phyloP scores from a whole-genome alignment of 2,113 vertebrate genomes.

The Phylloscopus trochiloides region DNA sequence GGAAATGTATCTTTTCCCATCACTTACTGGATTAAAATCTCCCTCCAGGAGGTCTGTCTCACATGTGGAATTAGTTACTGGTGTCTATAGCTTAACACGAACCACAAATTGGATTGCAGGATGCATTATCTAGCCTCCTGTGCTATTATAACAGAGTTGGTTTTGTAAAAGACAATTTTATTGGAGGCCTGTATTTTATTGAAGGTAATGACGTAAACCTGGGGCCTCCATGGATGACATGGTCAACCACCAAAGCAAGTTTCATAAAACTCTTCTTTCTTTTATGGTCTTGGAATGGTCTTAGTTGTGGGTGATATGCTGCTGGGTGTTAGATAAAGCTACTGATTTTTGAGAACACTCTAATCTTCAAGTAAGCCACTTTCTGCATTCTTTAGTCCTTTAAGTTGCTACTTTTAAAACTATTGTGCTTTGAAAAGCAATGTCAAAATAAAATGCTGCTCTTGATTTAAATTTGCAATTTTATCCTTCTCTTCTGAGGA shows the following conservation, averaged over 20 bases:
- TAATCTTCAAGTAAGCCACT: background rate
- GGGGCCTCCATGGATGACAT: background rate
- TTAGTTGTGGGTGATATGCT: background rate
- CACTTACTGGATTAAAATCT: background rate
- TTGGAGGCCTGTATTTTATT: background rate
- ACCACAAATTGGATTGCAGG: constrained; percentile 18
- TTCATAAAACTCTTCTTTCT: background rate
- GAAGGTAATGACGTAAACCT: constrained; percentile 17
- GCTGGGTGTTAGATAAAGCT: background rate
- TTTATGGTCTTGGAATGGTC: background rate
- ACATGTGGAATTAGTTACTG: constrained; percentile 36
- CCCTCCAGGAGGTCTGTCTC: background rate
- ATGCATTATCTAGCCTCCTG: constrained; percentile 7
- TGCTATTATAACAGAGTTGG: background rate
- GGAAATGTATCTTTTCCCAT: constrained; percentile 2
- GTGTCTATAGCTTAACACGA: constrained; percentile 6
- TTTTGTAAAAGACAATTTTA: constrained; percentile 32
- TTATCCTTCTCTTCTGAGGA: background rate
- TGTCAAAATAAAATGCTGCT: background rate
- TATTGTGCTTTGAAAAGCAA: background rate
- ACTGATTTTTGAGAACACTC: background rate
- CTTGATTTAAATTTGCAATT: background rate
- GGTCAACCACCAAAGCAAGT: constrained; percentile 3
- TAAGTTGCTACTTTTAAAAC: background rate
- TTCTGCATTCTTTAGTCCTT: background rate